phyloP scores from a whole-genome alignment of 92 coral and sea anemone genomes.

The Diadumene lineata region DNA sequence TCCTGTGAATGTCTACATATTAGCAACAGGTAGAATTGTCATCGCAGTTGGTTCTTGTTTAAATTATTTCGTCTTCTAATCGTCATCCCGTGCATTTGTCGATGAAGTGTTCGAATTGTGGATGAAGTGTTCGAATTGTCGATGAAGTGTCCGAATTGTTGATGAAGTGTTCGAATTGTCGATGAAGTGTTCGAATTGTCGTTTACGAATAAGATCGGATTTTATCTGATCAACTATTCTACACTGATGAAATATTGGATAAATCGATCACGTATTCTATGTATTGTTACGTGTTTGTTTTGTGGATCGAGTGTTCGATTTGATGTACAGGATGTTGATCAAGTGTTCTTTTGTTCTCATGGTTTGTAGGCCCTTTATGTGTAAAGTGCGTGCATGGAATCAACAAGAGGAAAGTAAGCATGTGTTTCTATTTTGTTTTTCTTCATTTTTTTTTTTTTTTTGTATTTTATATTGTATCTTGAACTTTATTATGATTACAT shows the following conservation, averaged over 20 bases:
- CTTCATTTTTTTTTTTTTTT: too few relatives aligned
- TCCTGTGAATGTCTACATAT: slow-evolving; percentile 24
- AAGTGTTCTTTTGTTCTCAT: slow-evolving; percentile 6
- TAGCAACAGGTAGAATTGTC: slow-evolving; percentile 15
- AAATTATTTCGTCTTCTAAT: neutral
- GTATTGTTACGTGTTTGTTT: neutral
- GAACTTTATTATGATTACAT: too few relatives aligned
- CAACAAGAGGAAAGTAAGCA: too few relatives aligned
- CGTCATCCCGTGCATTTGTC: neutral
- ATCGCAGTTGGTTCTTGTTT: neutral
- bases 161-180: neutral
- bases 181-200: neutral
- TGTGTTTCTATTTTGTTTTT: too few relatives aligned
- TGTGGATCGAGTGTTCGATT: neutral
- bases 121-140: slow-evolving; percentile 12
- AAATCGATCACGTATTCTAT: slow-evolving; percentile 4
- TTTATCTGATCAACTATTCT: too few relatives aligned
- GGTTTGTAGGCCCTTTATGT: neutral
- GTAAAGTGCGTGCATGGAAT: too few relatives aligned
- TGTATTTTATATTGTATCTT: too few relatives aligned
- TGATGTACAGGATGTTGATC: neutral
- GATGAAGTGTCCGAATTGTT: slow-evolving; percentile 2
- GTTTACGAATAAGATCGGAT: too few relatives aligned
- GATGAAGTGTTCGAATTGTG: slow-evolving; percentile 9
- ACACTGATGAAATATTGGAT: slow-evolving; percentile 11